Evolutionary conservation across 37 sponge, comb jelly and placozoan species (phyloP).

Genomic region (Axinella damicornis): DNA sequence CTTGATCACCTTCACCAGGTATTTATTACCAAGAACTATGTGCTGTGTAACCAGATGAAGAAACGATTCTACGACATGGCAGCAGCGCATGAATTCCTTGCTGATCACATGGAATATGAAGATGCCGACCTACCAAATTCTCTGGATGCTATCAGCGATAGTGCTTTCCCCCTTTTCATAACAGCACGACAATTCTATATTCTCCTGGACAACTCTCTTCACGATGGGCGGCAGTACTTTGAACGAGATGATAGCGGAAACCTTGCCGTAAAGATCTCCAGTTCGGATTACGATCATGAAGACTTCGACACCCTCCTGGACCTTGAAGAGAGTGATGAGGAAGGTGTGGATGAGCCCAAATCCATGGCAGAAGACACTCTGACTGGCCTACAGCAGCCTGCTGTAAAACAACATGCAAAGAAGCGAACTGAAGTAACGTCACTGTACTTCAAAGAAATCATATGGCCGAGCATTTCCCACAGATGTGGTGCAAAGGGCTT

Average conservation of each 20-base stretch:
- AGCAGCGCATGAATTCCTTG: constrained; percentile 15
- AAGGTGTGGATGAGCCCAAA: constrained; percentile 29
- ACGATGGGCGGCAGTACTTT: constrained; percentile 60
- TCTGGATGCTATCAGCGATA: constrained; percentile 33
- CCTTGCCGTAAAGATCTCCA: constrained; percentile 48
- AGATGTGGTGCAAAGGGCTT: constrained; percentile 39
- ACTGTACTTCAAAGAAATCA: constrained; percentile 67
- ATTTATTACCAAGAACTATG: constrained; percentile 86
- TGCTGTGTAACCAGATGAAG: constrained; percentile 76
- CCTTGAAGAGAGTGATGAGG: constrained; percentile 49
- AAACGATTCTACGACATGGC: constrained; percentile 74
- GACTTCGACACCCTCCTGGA: constrained; percentile 40
- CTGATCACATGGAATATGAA: constrained; percentile 39
- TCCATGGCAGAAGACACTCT: background rate
- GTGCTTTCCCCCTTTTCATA: constrained; percentile 73
- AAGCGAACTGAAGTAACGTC: constrained; percentile 55
- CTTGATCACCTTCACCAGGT: constrained; percentile 75
- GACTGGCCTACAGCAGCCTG: background rate
- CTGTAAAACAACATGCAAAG: constrained; percentile 9
- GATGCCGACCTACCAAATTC: constrained; percentile 5
- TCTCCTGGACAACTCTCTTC: constrained; percentile 78
- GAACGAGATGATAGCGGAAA: constrained; percentile 50
- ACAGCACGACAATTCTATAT: constrained; percentile 81
- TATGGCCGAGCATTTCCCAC: constrained; percentile 59
- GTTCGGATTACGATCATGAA: constrained; percentile 64